Conservation (phyloP, 1,140 invertebrate genomes). For the Drosophila pectinifera region DNA sequence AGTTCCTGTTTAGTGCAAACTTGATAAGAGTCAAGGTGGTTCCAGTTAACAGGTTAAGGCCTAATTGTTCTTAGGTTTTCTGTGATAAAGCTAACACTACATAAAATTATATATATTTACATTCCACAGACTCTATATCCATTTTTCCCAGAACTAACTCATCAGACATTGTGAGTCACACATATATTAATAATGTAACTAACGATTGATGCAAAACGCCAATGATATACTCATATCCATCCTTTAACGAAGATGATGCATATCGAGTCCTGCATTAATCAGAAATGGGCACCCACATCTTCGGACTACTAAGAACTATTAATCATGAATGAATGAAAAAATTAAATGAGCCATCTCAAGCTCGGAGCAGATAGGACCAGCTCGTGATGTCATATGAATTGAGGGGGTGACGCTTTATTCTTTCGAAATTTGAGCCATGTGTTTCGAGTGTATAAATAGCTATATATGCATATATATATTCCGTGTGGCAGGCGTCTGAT, state of each 20-base stretch:
- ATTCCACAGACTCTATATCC: background rate
- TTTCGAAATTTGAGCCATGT: slow-evolving; percentile 6
- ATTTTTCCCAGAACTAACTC: background rate
- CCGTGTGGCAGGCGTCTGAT: slow-evolving; percentile 49
- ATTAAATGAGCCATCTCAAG: slow-evolving; percentile 4
- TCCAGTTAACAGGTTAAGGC: background rate
- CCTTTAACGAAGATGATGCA: background rate
- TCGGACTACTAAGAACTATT: slow-evolving; percentile 20
- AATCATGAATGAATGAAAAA: slow-evolving; percentile 16
- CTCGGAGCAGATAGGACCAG: slow-evolving; percentile 5
- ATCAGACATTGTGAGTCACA: background rate
- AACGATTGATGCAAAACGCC: background rate
- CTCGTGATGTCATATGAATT: slow-evolving; percentile 2
- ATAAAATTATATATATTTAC: too few relatives aligned
- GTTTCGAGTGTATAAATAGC: slow-evolving; percentile 11
- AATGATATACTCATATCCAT: too few relatives aligned
- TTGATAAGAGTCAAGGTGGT: background rate
- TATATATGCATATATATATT: slow-evolving; percentile 14
- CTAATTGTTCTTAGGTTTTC: too few relatives aligned
- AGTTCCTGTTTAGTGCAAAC: slow-evolving; percentile 9
- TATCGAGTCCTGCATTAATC: slow-evolving; percentile 6
- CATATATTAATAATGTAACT: background rate
- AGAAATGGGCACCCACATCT: background rate
- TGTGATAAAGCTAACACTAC: background rate
- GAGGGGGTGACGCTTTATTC: slow-evolving; percentile 9